Evolutionary conservation across 2,888 invertebrate species (phyloP).

Genomic region (Aromia moschata): DNA sequence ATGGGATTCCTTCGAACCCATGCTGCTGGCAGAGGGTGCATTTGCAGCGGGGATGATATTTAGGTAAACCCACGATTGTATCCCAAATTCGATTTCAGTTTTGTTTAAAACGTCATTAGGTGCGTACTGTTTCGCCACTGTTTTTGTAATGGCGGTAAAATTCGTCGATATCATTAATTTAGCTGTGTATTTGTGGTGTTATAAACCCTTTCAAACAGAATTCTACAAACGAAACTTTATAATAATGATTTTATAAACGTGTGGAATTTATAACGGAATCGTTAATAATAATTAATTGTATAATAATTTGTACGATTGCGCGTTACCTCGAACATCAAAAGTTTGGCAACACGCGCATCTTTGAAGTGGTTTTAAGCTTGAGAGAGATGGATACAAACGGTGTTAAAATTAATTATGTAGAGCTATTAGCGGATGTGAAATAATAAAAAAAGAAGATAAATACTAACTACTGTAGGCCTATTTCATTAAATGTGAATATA

Average conservation of each 20-base stretch:
- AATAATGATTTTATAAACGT: background rate
- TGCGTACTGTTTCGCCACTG: background rate
- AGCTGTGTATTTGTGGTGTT: background rate
- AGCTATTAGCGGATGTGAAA: no score
- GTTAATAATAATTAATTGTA: no score
- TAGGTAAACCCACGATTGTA: constrained; percentile 62
- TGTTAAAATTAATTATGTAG: no score
- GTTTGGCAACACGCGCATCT: background rate
- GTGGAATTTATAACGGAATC: no score
- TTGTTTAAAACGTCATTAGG: background rate
- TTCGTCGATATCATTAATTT: background rate
- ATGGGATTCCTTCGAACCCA: constrained; percentile 96
- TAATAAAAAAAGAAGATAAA: no score
- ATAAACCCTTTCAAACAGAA: constrained; percentile 14
- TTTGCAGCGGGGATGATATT: constrained; percentile 98
- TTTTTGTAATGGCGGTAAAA: background rate
- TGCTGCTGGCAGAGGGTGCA: constrained; percentile 91
- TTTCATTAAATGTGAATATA: no score
- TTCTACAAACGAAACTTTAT: background rate
- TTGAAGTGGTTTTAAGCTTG: background rate
- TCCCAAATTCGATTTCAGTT: background rate
- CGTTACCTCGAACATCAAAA: background rate
- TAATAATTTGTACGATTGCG: background rate
- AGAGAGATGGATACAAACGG: background rate
- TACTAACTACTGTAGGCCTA: no score